These are phyloP conservation scores for Lonchura striata DNA, from an alignment of 2,113 vertebrate genomes.

Conservation along the genomic window DNA sequence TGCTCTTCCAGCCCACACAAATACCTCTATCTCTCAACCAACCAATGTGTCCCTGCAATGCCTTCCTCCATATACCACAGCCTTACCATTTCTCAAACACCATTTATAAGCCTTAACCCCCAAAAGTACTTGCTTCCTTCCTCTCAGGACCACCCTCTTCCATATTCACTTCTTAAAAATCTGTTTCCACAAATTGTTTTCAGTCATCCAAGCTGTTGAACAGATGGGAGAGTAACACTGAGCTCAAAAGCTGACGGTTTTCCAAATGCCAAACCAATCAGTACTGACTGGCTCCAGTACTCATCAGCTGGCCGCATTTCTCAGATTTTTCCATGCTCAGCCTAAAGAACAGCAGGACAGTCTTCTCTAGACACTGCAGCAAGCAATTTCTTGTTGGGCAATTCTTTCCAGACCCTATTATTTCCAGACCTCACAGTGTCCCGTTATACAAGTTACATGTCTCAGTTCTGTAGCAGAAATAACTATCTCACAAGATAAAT, in stretches of 20 bases:
- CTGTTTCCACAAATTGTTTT: neutral
- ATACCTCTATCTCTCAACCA: neutral
- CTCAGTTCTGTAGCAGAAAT: neutral
- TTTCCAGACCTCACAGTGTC: neutral
- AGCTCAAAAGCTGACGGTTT: neutral
- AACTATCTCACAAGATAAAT: neutral
- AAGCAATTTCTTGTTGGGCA: neutral
- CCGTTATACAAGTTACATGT: neutral
- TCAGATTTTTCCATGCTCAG: neutral
- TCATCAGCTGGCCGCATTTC: neutral
- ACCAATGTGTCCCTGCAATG: neutral
- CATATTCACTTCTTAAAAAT: neutral
- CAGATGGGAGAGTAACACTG: neutral
- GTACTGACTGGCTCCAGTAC: neutral
- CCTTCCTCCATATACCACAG: neutral
- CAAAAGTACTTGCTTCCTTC: neutral
- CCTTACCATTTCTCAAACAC: neutral
- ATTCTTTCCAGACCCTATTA: neutral
- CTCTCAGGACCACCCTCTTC: neutral
- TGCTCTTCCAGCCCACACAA: neutral
- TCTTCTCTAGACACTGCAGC: neutral
- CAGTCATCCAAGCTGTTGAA: neutral
- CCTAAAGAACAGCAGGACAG: neutral
- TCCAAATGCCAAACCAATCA: neutral
- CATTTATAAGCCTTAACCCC: neutral